Evolutionary conservation across 2,888 invertebrate genomes (phyloP).

Genomic region (Drosophila neutralis): DNA sequence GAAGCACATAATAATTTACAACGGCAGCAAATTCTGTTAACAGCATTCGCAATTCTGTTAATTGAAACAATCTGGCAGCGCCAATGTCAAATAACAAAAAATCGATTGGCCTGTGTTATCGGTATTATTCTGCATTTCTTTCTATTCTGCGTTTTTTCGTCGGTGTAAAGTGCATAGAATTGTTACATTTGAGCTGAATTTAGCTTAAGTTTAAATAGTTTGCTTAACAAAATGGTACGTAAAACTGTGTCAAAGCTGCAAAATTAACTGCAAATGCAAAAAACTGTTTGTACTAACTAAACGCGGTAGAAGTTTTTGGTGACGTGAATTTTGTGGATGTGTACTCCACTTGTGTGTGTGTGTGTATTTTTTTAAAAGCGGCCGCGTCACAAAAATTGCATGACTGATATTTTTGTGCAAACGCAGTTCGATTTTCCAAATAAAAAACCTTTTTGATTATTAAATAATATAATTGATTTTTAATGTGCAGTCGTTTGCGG

Average conservation of each 20-base stretch:
- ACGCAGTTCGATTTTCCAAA: conserved; percentile 43
- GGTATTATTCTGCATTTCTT: conserved; percentile 53
- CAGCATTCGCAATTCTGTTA: conserved; percentile 3
- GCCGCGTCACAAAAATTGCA: conserved; percentile 70
- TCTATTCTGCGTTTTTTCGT: conserved; percentile 56
- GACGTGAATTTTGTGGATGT: conserved; percentile 48
- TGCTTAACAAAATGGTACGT: conserved; percentile 60
- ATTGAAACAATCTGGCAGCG: conserved; percentile 35
- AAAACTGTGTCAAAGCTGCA: background rate
- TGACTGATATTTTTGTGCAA: conserved; percentile 14
- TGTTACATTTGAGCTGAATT: conserved; percentile 38
- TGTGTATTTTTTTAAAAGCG: conserved; percentile 37
- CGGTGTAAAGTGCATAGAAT: conserved; percentile 58
- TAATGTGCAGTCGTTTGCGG: conserved; percentile 86
- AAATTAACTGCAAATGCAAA: background rate
- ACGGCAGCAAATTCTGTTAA: background rate
- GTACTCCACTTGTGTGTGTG: conserved; percentile 19
- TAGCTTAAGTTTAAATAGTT: conserved; percentile 57
- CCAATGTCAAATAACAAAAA: background rate
- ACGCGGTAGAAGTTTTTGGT: conserved; percentile 53
- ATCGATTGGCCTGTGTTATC: conserved; percentile 41
- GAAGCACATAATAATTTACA: background rate
- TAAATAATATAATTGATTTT: conserved; percentile 18
- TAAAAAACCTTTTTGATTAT: conserved; percentile 5
- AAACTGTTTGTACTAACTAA: conserved; percentile 10